A percentile compares a stretch with the other conserved stretches of the same genome.
phyloP scores from a whole-genome alignment of 1,140 invertebrate genomes.

The Aporrectodea caliginosa region DNA sequence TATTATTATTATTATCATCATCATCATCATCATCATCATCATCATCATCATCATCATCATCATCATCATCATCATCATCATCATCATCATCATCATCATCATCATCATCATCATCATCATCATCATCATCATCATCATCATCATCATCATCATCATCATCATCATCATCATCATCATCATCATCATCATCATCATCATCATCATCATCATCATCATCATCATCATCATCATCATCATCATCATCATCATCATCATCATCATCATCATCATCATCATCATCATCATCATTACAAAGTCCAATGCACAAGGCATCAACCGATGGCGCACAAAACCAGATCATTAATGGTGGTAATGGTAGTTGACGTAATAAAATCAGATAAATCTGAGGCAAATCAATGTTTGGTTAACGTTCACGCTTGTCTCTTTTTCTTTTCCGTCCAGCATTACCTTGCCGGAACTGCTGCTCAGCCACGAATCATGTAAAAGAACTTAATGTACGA shows the following conservation, averaged over 20 bases:
- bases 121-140: constrained; percentile 2
- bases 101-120: constrained; percentile 3
- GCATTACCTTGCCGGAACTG: too few species aligned
- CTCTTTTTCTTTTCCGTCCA: too few species aligned
- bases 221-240: constrained; percentile 3
- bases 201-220: constrained; percentile 1
- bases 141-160: constrained; percentile 2
- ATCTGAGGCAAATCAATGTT: too few species aligned
- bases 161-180: constrained; percentile 3
- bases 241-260: constrained; percentile 1
- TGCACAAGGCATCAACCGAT: too few species aligned
- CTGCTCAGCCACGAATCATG: too few species aligned
- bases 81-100: constrained; percentile 2
- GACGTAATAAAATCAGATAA: too few species aligned
- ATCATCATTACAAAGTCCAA: too few species aligned
- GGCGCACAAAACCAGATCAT: too few species aligned
- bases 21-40: constrained; percentile 2
- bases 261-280: constrained; percentile 2
- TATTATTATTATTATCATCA: not conserved
- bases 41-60: constrained; percentile 3
- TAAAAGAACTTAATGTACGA: too few species aligned
- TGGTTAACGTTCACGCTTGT: too few species aligned
- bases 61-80: constrained; percentile 2
- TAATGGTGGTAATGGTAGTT: too few species aligned
- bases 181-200: constrained; percentile 2